phyloP scores from a whole-genome alignment of 92 coral and sea anemone species.

The Parazoanthus atlanticus region DNA sequence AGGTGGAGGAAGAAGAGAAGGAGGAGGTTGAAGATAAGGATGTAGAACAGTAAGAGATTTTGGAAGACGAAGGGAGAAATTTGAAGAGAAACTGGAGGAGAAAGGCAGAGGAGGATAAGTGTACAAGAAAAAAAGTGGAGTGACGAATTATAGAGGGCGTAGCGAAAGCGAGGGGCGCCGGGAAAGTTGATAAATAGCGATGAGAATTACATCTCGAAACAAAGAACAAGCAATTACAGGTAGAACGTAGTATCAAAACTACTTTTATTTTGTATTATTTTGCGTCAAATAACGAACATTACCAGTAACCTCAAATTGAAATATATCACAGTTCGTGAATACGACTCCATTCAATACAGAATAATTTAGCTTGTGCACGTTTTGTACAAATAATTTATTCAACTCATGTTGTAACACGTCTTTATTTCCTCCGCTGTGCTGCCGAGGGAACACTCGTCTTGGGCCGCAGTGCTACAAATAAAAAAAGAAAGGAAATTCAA shows the following conservation, averaged over 20 bases:
- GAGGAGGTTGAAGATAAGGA: background rate
- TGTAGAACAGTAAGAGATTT: too few species aligned
- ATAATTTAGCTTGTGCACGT: slow-evolving; percentile 20
- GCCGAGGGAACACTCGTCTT: slow-evolving; percentile 84
- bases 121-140: background rate
- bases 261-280: too few species aligned
- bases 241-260: background rate
- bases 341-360: background rate
- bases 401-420: background rate
- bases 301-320: background rate
- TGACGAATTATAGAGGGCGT: background rate
- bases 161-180: background rate
- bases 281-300: background rate
- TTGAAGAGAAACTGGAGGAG: too few species aligned
- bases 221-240: background rate
- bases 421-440: slow-evolving; percentile 55
- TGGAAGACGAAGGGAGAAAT: too few species aligned
- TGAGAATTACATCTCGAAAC: background rate
- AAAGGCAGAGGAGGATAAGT: background rate
- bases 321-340: background rate
- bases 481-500: background rate
- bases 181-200: background rate
- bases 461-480: slow-evolving; percentile 83
- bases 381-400: background rate
- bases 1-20: background rate